phyloP scores from a whole-genome alignment of 2,113 vertebrate species.

The Neogobius melanostomus region DNA sequence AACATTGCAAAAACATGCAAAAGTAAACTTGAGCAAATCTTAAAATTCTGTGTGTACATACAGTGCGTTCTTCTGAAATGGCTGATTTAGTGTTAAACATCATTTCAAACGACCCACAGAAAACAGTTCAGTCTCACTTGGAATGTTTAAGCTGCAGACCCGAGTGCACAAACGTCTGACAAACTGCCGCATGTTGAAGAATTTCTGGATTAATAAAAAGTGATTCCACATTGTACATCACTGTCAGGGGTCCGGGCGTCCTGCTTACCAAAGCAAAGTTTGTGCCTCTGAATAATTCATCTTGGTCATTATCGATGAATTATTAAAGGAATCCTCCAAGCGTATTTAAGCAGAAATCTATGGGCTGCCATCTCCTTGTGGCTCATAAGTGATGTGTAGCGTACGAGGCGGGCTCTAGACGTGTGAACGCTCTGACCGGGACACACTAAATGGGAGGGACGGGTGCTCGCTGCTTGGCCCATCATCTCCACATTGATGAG shows the following conservation, averaged over 20 bases:
- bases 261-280: slow-evolving; percentile 79
- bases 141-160: slow-evolving; percentile 7
- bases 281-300: slow-evolving; percentile 78
- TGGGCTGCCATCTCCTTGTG: slow-evolving; percentile 72
- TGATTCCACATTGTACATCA: slow-evolving; percentile 76
- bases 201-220: slow-evolving; percentile 72
- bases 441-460: slow-evolving; percentile 26
- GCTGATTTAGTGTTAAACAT: not conserved
- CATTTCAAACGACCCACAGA: slow-evolving; percentile 37
- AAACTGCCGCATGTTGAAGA: slow-evolving; percentile 53
- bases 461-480: slow-evolving; percentile 49
- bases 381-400: slow-evolving; percentile 71
- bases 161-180: slow-evolving; percentile 32
- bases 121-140: slow-evolving; percentile 16
- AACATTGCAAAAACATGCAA: too few species aligned
- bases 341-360: slow-evolving; percentile 81
- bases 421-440: slow-evolving; percentile 51
- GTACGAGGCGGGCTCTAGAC: slow-evolving; percentile 53
- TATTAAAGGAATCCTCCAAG: slow-evolving; percentile 79
- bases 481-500: slow-evolving; percentile 64
- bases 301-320: slow-evolving; percentile 82
- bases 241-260: slow-evolving; percentile 71
- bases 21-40: too few species aligned
- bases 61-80: too few species aligned
- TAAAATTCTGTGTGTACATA: too few species aligned